phyloP scores from a whole-genome alignment of 2,888 invertebrate genomes.

The Trypoxylon attenuatum region DNA sequence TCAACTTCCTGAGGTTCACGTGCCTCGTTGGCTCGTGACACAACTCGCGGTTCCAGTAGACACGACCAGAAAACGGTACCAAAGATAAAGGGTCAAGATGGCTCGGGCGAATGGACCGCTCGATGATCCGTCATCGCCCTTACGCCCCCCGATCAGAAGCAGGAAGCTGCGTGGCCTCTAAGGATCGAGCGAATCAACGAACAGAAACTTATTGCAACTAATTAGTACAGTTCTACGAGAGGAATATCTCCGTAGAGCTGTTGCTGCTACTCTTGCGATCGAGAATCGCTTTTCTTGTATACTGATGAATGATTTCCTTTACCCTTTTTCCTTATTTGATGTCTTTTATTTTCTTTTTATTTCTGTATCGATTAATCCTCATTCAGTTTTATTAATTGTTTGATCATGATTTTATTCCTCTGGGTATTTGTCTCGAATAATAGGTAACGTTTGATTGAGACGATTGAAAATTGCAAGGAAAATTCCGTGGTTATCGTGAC shows the following conservation, averaged over 20 bases:
- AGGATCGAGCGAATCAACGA: slow-evolving; percentile 44
- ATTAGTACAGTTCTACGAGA: slow-evolving; percentile 31
- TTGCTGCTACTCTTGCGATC: slow-evolving; percentile 24
- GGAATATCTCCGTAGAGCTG: slow-evolving; percentile 24
- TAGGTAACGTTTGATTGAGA: too few relatives aligned
- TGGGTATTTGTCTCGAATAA: too few relatives aligned
- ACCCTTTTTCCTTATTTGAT: too few relatives aligned
- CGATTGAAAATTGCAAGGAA: too few relatives aligned
- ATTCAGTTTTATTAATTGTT: background rate
- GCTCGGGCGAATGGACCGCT: background rate
- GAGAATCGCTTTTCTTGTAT: too few relatives aligned
- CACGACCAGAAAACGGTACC: background rate
- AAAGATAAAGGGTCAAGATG: background rate
- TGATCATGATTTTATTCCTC: too few relatives aligned
- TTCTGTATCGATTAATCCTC: background rate
- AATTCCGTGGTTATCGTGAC: too few relatives aligned
- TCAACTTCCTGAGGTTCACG: slow-evolving; percentile 42
- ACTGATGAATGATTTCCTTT: too few relatives aligned
- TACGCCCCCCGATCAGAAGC: background rate
- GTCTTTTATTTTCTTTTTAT: background rate
- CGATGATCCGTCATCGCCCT: slow-evolving; percentile 12
- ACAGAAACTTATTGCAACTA: slow-evolving; percentile 27
- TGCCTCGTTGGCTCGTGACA: slow-evolving; percentile 63
- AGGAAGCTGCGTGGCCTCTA: slow-evolving; percentile 17
- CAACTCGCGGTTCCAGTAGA: slow-evolving; percentile 24